Evolutionary conservation across 2,797 vertebrate species (phyloP), one percentile per base, ranked within the genome.

Genomic region (Galagoides demidoff): DNA sequence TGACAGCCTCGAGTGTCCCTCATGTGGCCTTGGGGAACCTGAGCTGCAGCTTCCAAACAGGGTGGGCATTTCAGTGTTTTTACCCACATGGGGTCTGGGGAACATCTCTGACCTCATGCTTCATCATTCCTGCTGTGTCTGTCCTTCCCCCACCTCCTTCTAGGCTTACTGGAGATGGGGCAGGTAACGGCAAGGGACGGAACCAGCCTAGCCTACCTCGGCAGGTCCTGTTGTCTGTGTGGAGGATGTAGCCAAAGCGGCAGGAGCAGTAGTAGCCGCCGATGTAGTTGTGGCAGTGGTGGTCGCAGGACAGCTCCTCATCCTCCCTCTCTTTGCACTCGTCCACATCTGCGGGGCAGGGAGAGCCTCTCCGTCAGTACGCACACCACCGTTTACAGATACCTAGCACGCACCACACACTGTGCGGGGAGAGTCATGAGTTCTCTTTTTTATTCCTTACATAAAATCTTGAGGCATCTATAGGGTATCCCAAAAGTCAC

Each of bases 261-360:
- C 99, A 99, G 97, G 99, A 99, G 96, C 99, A 99, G 98, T 99
- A 99, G 98, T 98, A 99, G 61, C 99, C 99, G 0, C 99, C 99
- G 0, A 99, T 99, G 97, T 99, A 99, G 98, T 99, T 99, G 97
- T 99, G 99, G 97, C 99, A 99, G 97, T 99, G 99, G 85, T 99
- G 99, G 97, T 99, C 99, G 19, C 99, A 99, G 0, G 98, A 97
- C 66, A 98, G 96, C 27, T 99, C 99, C 94, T 99, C 99, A 0
- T 99, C 99, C 0, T 97, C 98, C 16, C 96, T 98, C 77, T 99
- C 99, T 6, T 98, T 97, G 95, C 99, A 99, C 96, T 99, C 99
- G 0, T 99, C 99, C 39, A 99, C 98, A 92, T 99, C 99, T 99
- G 97, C 0, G 9, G 87, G 77, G 49, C 37, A 70, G 63, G 19